Base-by-base conservation (phyloP, 1,140 invertebrate species). In the Drosophila pachea region DNA sequence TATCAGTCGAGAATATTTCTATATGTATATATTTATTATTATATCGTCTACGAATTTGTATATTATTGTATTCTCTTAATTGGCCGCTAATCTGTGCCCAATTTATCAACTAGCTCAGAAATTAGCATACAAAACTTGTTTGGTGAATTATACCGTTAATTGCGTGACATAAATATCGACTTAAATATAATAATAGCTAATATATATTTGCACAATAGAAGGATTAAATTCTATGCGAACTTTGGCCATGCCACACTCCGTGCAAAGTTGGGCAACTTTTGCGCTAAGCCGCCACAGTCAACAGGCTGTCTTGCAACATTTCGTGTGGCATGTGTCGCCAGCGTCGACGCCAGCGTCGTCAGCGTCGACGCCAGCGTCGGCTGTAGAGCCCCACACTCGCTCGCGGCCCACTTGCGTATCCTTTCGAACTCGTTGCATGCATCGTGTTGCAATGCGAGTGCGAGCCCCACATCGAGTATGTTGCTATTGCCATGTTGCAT, bases 291-390 rank as follows among this genome's bases (percentile, higher is more conserved):
- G 61, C 38, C 12, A 35, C 68, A 70, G 61, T 59, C 68, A 70
- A 70, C 68, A 70, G 68, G 68, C 68, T 65, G 68, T 65, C 62
- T 70, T 65, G 68, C 68, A 70, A 70, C 68, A 70, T 70, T 70
- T 66, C 9, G 62, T 35, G 49, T 61, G 65, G 64, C 55, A 58
- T 60, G 48, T 53, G 32, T 32, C 31, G 45, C 40, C 60, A 40
- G n/a, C 38, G 38, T 42, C 36, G 9, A 0, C 4, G 9, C n/a
- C 8, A n/a, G n/a, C n/a, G 48, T 48, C 42, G 7, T 31, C 7
- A 4, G 6, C 38, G 38, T 42, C 36, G 9, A 4, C 9, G 9
- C n/a, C 8, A 22, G 22, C 22, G 48, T 48, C 43, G 7, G n/a
- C 7, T 4, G 1, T 22, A 22, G 3, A 22, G 22, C 22, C n/a